Conservation (phyloP, 92 coral and sea anemone genomes). For the Isaurus tuberculatus region DNA sequence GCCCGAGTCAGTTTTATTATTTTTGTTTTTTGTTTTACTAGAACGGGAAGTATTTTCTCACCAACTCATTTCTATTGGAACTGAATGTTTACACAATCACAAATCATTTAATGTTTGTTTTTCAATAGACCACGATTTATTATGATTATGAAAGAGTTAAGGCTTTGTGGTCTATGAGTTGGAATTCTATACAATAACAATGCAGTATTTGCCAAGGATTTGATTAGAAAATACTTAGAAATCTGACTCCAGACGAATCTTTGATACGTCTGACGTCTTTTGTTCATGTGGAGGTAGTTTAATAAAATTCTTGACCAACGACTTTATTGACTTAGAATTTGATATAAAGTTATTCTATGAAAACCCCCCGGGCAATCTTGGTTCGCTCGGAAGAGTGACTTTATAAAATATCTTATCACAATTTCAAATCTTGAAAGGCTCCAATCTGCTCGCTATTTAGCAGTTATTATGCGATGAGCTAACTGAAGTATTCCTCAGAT, state of each 20-base stretch:
- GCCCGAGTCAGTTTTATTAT: background rate
- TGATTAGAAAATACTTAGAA: conserved; percentile 9
- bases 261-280: background rate
- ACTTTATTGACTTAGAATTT: conserved; percentile 22
- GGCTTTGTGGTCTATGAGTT: conserved; percentile 1
- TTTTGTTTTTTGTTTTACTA: background rate
- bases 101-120: conserved; percentile 13
- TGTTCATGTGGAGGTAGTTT: conserved; percentile 14
- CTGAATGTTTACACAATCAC: background rate
- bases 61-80: background rate
- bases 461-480: background rate
- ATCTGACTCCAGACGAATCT: conserved; percentile 34
- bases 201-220: conserved; percentile 7
- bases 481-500: background rate
- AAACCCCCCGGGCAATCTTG: background rate
- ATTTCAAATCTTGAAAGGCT: background rate
- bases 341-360: conserved; percentile 17
- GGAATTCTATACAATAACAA: conserved; percentile 21
- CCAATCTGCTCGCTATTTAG: conserved; percentile 7
- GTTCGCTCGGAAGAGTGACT: background rate
- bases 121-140: background rate
- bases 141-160: conserved; percentile 7
- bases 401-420: conserved; percentile 1
- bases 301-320: background rate
- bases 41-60: too few species aligned